Evolutionary conservation across 2,888 invertebrate species (phyloP).

Genomic region (Orthosia cruda): DNA sequence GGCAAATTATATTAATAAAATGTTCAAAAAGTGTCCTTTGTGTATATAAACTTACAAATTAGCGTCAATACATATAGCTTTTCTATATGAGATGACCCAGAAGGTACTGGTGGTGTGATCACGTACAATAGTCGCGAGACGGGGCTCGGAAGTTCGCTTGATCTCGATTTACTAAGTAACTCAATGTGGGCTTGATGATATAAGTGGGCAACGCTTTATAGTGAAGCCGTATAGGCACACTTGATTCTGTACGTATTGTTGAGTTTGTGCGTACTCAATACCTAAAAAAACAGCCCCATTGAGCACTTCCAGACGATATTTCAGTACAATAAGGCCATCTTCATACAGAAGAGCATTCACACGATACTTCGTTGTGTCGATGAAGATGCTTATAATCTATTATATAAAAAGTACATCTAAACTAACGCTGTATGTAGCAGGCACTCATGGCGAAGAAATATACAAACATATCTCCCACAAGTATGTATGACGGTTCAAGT

Average conservation of each 20-base stretch:
- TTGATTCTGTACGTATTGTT: constrained; percentile 11
- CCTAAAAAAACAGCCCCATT: constrained; percentile 19
- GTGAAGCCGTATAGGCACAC: constrained; percentile 19
- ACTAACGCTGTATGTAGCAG: constrained; percentile 79
- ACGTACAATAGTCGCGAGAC: constrained; percentile 21
- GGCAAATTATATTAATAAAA: constrained; percentile 90
- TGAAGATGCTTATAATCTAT: constrained; percentile 66
- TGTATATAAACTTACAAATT: constrained; percentile 88
- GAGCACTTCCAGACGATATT: constrained; percentile 1
- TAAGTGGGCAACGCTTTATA: constrained; percentile 43
- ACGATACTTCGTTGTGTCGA: constrained; percentile 69
- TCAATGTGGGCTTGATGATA: constrained; percentile 54
- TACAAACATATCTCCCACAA: constrained; percentile 62
- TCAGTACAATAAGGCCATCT: constrained; percentile 32
- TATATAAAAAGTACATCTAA: constrained; percentile 67
- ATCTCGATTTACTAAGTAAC: constrained; percentile 50
- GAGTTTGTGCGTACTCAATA: constrained; percentile 21
- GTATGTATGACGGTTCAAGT: constrained; percentile 33
- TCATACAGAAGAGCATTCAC: constrained; percentile 59
- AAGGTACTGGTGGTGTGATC: neutral
- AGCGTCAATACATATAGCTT: constrained; percentile 76
- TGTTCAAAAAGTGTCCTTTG: constrained; percentile 91
- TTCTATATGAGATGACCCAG: constrained; percentile 31
- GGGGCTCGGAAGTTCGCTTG: constrained; percentile 26
- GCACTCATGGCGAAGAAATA: constrained; percentile 79